These are phyloP conservation scores for Morinoia aosen DNA, from an alignment of 2,888 invertebrate species.

Conservation along the genomic window DNA sequence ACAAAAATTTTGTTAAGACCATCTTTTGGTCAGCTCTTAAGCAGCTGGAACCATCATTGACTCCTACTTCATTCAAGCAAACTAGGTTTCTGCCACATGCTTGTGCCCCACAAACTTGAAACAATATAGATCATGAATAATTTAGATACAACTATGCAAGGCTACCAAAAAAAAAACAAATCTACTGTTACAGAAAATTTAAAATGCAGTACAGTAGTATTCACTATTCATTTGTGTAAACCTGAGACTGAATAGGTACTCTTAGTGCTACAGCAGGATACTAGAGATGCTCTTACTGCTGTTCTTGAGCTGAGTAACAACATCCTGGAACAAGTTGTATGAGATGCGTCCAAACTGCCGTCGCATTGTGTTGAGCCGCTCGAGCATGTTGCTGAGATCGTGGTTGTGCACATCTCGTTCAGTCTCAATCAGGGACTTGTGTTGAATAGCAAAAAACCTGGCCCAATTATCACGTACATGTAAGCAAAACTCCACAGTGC, in stretches of 20 bases:
- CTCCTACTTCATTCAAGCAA: too few species aligned
- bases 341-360: constrained; percentile 82
- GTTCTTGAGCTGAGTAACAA: not conserved
- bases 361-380: constrained; percentile 81
- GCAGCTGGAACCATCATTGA: too few species aligned
- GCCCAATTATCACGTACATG: not conserved
- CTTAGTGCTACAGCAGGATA: not conserved
- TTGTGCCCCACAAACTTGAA: too few species aligned
- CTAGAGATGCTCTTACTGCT: not conserved
- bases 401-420: not conserved
- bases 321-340: constrained; percentile 81
- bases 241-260: not conserved
- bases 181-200: too few species aligned
- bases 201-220: too few species aligned
- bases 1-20: too few species aligned
- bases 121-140: too few species aligned
- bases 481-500: not conserved
- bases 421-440: not conserved
- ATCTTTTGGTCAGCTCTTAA: too few species aligned
- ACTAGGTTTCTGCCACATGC: too few species aligned
- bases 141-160: too few species aligned
- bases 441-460: constrained; percentile 5
- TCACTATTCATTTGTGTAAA: not conserved
- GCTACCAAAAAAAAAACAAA: too few species aligned
- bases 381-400: constrained; percentile 77